Evolutionary conservation across 2,113 vertebrate genomes (phyloP).

Genomic region (Cariama cristata): DNA sequence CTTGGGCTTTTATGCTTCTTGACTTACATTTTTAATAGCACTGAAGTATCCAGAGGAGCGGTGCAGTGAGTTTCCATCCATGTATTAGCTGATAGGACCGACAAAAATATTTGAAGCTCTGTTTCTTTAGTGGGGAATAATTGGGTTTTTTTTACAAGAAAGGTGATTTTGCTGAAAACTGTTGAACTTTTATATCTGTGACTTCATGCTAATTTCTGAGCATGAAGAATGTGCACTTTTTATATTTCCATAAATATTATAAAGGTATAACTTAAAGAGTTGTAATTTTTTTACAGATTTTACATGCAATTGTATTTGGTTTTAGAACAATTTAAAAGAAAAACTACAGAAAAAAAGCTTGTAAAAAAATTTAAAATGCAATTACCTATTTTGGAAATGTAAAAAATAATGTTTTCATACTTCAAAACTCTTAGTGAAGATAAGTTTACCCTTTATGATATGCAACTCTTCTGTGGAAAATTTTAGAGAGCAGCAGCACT

Average conservation of each 20-base stretch:
- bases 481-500: not conserved
- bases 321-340: not conserved
- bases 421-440: not conserved
- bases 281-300: not conserved
- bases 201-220: not conserved
- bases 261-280: not conserved
- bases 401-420: not conserved
- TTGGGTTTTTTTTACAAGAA: not conserved
- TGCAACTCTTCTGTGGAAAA: not conserved
- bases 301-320: not conserved
- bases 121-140: not conserved
- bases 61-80: not conserved
- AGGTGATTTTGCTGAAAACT: not conserved
- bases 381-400: not conserved
- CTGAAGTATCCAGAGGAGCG: not conserved
- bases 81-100: not conserved
- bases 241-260: not conserved
- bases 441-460: not conserved
- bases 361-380: not conserved
- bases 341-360: not conserved
- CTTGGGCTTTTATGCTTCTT: not conserved
- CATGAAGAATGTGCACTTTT: not conserved
- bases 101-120: not conserved
- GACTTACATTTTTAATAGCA: not conserved
- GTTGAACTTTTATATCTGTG: not conserved